These are phyloP conservation scores for Paratrypauchen microcephalus DNA, from an alignment of 2,797 vertebrate species.

Conservation along the genomic window DNA sequence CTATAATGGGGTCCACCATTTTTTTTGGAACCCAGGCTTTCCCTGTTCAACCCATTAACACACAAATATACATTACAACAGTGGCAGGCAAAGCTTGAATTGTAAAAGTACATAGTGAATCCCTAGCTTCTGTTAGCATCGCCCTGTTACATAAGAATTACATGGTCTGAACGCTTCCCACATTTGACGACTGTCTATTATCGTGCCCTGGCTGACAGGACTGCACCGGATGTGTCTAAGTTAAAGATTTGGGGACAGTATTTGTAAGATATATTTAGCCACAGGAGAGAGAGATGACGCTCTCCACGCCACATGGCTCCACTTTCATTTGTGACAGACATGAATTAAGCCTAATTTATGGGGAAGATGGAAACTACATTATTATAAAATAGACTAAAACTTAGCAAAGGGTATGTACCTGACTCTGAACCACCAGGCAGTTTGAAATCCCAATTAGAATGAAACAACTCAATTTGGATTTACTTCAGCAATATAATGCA, in stretches of 20 bases:
- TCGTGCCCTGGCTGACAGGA: conserved; percentile 13
- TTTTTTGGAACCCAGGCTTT: conserved; percentile 93
- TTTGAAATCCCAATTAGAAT: no score
- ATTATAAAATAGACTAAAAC: background rate
- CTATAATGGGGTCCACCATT: conserved; percentile 87
- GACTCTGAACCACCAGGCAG: no score
- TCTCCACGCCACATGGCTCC: background rate
- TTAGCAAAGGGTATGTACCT: background rate
- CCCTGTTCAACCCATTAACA: conserved; percentile 67
- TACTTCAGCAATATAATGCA: no score
- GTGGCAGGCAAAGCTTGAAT: background rate
- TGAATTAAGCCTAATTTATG: background rate
- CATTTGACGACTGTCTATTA: conserved; percentile 8
- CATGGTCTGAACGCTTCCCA: background rate
- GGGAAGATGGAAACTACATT: background rate
- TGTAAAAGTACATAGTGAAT: background rate
- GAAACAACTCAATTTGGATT: no score
- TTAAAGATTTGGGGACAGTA: conserved; percentile 31
- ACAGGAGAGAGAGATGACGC: background rate
- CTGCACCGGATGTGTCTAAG: conserved; percentile 21
- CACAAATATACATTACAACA: background rate
- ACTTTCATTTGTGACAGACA: background rate
- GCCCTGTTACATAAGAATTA: conserved; percentile 16
- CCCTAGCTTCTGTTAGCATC: background rate
- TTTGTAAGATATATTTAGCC: conserved; percentile 17